A percentile compares a stretch with the other conserved stretches of the same genome.
These are phyloP conservation scores for Battus philenor DNA, from an alignment of 1,140 invertebrate genomes.

Conservation along the genomic window DNA sequence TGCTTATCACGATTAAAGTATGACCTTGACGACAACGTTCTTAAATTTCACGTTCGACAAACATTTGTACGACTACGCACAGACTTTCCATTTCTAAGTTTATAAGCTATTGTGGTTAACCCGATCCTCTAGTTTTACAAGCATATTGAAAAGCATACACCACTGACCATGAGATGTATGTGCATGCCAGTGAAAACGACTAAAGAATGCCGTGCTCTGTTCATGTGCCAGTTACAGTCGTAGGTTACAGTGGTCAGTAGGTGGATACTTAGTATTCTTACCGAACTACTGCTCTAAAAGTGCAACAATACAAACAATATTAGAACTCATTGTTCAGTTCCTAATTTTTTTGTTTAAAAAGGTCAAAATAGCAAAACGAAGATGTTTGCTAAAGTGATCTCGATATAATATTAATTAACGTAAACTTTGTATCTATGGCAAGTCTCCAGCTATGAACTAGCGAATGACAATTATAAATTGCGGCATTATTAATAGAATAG, in stretches of 20 bases:
- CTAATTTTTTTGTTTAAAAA: too few relatives aligned
- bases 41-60: constrained; percentile 28
- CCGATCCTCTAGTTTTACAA: constrained; percentile 26
- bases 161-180: constrained; percentile 13
- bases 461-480: too few relatives aligned
- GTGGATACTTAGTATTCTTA: constrained; percentile 13
- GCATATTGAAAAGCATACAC: constrained; percentile 19
- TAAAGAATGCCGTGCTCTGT: constrained; percentile 10
- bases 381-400: too few relatives aligned
- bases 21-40: constrained; percentile 8
- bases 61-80: constrained; percentile 28
- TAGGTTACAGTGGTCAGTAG: constrained; percentile 13
- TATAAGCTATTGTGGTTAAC: constrained; percentile 30
- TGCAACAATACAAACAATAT: too few relatives aligned
- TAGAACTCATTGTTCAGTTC: too few relatives aligned
- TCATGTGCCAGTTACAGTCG: constrained; percentile 1
- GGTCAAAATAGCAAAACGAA: too few relatives aligned
- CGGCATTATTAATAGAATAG: too few relatives aligned
- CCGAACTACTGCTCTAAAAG: constrained; percentile 11
- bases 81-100: constrained; percentile 37
- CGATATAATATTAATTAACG: too few relatives aligned
- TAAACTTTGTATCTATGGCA: too few relatives aligned
- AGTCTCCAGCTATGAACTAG: too few relatives aligned
- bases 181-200: constrained; percentile 20
- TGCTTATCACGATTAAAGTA: too few relatives aligned